Base-by-base conservation (phyloP, 1,140 invertebrate genomes). In the Psix sp. region DNA sequence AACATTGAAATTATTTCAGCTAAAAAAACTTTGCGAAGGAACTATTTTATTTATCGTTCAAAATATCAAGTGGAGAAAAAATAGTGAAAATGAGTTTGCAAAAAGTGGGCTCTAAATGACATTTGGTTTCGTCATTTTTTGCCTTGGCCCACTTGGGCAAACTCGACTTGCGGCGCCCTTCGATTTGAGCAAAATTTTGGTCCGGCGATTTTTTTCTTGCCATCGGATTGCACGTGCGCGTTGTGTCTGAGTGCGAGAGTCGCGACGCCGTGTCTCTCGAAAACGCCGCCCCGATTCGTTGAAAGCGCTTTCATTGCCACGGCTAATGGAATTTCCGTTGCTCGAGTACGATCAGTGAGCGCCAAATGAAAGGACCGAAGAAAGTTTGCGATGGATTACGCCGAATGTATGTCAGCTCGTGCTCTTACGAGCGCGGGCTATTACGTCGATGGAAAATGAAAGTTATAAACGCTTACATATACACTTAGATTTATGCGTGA, bases 391-490 rank as follows among this genome's bases (percentile, higher is more conserved):
- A 43, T 51, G 31, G 40, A 67, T 49, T 42, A 38, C 33, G 43
- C 20, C 63, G 29, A 56, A 62, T 62, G 38, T 62, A 29, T 62
- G 45, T 51, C 57, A 43, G 11, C 36, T 26, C 24, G 31, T 48
- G 38, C 16, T 51, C 21, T 51, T 29, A 29, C 38, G 7, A 20
- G 20, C 36, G 31, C 33, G 33, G 15, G 18, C 1, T 65, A 54
- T 65, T 65, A 63, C 60, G 60, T 63, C 59, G 59, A 63, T 63
- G 59, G 21, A 63, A 63, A 63, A 35, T 51, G 59, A 63, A 63
- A 63, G 59, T 63, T 16, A 43, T 35, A 16, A 21, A 62, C 38
- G 35, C 35, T 10, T 9, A 21, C 24, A 29, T 21, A 21, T 24
- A 35, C 13, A 24, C n/a, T 35, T 35, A 11, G 33, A 35, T 35